phyloP scores from a whole-genome alignment of 2,888 invertebrate genomes.

The Meteorus colon region DNA sequence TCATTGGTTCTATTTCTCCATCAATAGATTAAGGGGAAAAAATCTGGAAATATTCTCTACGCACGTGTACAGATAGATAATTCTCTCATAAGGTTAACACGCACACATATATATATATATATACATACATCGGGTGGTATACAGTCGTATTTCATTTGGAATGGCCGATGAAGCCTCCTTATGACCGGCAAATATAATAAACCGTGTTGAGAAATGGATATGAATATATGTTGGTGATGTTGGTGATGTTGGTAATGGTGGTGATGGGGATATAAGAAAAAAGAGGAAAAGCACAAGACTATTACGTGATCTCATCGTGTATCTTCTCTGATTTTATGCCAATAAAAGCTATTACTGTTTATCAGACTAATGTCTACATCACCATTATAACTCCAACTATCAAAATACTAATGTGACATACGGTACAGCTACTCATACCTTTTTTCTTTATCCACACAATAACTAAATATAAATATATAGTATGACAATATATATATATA shows the following conservation, averaged over 20 bases:
- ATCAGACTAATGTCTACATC: slow-evolving; percentile 72
- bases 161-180: slow-evolving; percentile 72
- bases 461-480: too few species aligned
- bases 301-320: slow-evolving; percentile 61
- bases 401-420: neutral
- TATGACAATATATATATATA: too few species aligned
- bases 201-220: slow-evolving; percentile 60
- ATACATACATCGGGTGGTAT: neutral
- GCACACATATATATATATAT: neutral
- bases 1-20: neutral
- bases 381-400: slow-evolving; percentile 53
- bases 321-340: slow-evolving; percentile 73
- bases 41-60: neutral
- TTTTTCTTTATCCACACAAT: neutral
- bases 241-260: slow-evolving; percentile 56
- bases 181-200: slow-evolving; percentile 72
- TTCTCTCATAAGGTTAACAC: neutral
- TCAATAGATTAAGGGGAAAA: neutral
- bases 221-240: slow-evolving; percentile 62
- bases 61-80: neutral
- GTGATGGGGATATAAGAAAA: slow-evolving; percentile 58
- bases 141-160: slow-evolving; percentile 49
- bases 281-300: slow-evolving; percentile 61
- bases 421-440: neutral
- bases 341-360: slow-evolving; percentile 74